phyloP scores from a whole-genome alignment of 2,113 vertebrate species.

The Recurvirostra avosetta region DNA sequence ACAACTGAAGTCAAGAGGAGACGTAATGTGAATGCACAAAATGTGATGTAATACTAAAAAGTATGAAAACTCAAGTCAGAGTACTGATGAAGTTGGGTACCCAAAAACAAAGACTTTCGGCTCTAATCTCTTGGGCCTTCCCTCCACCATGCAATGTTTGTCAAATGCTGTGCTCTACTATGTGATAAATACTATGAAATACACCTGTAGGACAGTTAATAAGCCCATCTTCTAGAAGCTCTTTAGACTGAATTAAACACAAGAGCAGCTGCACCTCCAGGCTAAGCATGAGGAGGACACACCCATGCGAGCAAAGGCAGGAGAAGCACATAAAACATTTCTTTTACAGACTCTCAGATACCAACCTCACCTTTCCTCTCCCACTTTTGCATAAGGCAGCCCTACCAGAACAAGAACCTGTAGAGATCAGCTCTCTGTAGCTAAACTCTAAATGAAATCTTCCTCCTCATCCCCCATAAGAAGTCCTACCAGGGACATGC shows the following conservation, averaged over 20 bases:
- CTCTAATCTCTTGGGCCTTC: neutral
- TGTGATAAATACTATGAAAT: neutral
- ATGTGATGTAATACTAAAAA: neutral
- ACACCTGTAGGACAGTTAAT: neutral
- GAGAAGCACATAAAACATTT: neutral
- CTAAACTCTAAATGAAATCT: neutral
- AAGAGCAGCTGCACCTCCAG: neutral
- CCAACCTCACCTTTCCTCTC: neutral
- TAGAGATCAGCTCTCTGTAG: neutral
- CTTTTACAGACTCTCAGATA: neutral
- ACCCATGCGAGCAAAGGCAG: neutral
- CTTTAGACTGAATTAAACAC: neutral
- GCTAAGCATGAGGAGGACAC: neutral
- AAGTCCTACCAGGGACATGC: neutral
- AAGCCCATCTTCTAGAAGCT: neutral
- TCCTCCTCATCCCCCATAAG: neutral
- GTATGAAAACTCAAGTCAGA: neutral
- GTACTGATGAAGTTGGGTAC: neutral
- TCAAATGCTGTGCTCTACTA: neutral
- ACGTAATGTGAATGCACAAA: neutral
- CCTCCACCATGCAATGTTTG: neutral
- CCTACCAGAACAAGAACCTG: neutral
- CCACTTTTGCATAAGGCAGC: neutral
- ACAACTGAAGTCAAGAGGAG: neutral
- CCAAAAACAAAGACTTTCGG: neutral